Evolutionary conservation across 2,888 invertebrate species (phyloP).

Genomic region (Danaus chrysippus): DNA sequence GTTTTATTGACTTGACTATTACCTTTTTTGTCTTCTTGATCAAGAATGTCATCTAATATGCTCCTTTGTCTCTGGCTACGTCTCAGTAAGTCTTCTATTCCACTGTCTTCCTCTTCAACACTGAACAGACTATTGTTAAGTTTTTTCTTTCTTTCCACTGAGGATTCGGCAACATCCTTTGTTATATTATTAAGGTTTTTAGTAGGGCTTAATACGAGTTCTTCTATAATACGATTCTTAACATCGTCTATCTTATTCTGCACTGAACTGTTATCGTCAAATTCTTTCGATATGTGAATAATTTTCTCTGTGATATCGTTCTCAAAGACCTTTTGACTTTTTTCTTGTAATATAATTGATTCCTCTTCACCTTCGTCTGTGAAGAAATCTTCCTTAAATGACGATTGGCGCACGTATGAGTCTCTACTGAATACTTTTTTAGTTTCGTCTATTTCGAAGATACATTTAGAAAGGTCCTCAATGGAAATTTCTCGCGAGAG

Average conservation of each 20-base stretch:
- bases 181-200: slow-evolving; percentile 61
- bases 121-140: slow-evolving; percentile 49
- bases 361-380: slow-evolving; percentile 67
- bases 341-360: slow-evolving; percentile 60
- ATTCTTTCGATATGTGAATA: slow-evolving; percentile 69
- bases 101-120: slow-evolving; percentile 78
- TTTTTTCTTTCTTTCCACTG: slow-evolving; percentile 60
- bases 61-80: slow-evolving; percentile 84
- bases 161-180: slow-evolving; percentile 62
- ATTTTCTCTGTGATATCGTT: slow-evolving; percentile 72
- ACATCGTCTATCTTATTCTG: slow-evolving; percentile 59
- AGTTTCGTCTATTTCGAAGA: slow-evolving; percentile 72
- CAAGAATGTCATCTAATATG: slow-evolving; percentile 83
- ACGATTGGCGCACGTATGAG: slow-evolving; percentile 65
- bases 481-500: slow-evolving; percentile 79
- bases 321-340: slow-evolving; percentile 66
- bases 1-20: slow-evolving; percentile 62
- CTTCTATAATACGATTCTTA: slow-evolving; percentile 68
- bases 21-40: slow-evolving; percentile 80
- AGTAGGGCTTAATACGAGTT: slow-evolving; percentile 60
- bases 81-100: slow-evolving; percentile 81
- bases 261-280: slow-evolving; percentile 59
- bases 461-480: slow-evolving; percentile 77
- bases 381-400: slow-evolving; percentile 71
- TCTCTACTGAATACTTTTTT: slow-evolving; percentile 75